Percentiles rank a stretch among this genome's conserved stretches.
Evolutionary conservation across 2,797 vertebrate species (phyloP).

Genomic region (Sebastiscus tertius): DNA sequence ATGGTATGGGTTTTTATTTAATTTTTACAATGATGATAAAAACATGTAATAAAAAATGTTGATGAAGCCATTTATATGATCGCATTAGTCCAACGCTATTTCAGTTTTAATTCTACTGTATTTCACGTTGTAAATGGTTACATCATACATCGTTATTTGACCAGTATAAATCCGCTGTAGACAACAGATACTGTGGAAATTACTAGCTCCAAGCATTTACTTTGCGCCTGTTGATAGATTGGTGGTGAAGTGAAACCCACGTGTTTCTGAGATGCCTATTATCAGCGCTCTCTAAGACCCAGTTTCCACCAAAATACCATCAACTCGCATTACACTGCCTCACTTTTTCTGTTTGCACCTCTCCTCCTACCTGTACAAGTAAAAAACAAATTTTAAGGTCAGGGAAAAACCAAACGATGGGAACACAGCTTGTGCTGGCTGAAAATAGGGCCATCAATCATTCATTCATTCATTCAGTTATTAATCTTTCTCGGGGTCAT

Average conservation of each 20-base stretch:
- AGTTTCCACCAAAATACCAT: background rate
- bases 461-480: background rate
- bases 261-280: background rate
- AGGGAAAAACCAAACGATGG: background rate
- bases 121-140: background rate
- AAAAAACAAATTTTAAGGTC: background rate
- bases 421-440: background rate
- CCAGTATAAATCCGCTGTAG: background rate
- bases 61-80: background rate
- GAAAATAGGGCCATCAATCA: background rate
- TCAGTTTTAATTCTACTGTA: background rate
- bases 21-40: background rate
- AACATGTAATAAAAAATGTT: background rate
- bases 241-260: background rate
- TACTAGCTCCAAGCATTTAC: background rate
- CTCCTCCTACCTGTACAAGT: background rate
- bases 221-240: background rate
- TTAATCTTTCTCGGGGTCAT: background rate
- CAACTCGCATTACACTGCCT: background rate
- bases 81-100: background rate
- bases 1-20: background rate
- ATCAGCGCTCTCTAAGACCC: background rate
- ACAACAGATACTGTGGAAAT: background rate
- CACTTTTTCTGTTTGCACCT: background rate
- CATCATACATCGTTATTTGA: background rate